These are phyloP conservation scores for Linnaemya vulpina DNA, from an alignment of 2,888 invertebrate species.

Conservation along the genomic window DNA sequence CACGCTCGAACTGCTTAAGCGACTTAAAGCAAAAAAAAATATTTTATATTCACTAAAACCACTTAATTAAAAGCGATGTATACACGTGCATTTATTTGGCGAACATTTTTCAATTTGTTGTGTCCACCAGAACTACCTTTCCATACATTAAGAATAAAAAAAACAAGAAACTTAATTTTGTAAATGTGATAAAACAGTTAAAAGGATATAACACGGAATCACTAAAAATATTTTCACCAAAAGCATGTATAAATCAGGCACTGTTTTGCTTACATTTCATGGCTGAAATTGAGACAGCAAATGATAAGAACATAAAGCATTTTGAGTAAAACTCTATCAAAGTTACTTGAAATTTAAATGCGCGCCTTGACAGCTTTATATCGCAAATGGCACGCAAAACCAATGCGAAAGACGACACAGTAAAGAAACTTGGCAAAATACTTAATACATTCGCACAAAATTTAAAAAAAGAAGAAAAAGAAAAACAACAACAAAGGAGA, in stretches of 20 bases:
- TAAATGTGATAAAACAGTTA: conserved; percentile 61
- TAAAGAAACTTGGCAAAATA: conserved; percentile 5
- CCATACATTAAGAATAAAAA: conserved; percentile 20
- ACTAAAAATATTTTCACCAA: conserved; percentile 5
- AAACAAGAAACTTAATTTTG: conserved; percentile 35
- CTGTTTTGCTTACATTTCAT: conserved; percentile 53
- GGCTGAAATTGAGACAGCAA: conserved; percentile 65
- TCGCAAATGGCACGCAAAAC: conserved; percentile 71
- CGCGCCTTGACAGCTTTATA: conserved; percentile 73
- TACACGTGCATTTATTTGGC: conserved; percentile 50
- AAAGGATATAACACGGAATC: conserved; percentile 51
- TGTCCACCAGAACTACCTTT: conserved; percentile 31
- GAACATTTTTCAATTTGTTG: conserved; percentile 56
- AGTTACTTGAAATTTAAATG: conserved; percentile 70
- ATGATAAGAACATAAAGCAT: conserved; percentile 68
- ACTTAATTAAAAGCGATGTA: conserved; percentile 56
- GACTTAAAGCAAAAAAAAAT: not conserved
- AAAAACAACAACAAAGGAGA: not conserved
- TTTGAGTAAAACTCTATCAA: conserved; percentile 64
- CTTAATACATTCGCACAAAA: conserved; percentile 8
- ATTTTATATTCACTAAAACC: conserved; percentile 33
- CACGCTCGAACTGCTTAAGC: not conserved
- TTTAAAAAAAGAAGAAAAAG: not conserved
- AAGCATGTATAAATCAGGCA: conserved; percentile 48
- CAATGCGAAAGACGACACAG: conserved; percentile 34